Conservation (phyloP, 1,140 invertebrate genomes). For the Cotesia chilonis region DNA sequence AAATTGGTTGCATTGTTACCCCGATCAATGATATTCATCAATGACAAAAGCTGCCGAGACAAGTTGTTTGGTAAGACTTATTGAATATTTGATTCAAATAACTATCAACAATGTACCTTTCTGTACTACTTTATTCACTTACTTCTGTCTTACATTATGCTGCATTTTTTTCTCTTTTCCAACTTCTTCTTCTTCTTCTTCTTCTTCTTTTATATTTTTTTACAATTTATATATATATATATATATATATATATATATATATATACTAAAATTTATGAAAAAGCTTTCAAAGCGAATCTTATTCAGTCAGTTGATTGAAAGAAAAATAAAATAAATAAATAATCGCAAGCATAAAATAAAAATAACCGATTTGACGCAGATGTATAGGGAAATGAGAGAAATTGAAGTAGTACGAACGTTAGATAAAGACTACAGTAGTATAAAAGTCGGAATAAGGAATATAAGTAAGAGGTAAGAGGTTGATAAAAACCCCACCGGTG, state of each 20-base stretch:
- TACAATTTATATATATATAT: not conserved
- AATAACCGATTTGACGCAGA: no score
- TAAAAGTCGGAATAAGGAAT: not conserved
- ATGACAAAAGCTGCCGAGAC: not conserved
- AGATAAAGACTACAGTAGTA: no score
- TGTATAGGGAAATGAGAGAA: no score
- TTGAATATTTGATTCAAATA: constrained; percentile 11
- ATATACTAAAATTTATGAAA: not conserved
- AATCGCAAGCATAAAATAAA: not conserved
- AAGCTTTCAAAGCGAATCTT: constrained; percentile 7
- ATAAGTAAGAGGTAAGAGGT: not conserved
- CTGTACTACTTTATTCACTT: not conserved
- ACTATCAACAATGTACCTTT: constrained; percentile 1
- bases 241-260: not conserved
- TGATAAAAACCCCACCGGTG: no score
- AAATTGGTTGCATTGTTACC: no score
- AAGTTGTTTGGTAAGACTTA: not conserved
- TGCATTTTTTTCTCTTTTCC: not conserved
- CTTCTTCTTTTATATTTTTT: not conserved
- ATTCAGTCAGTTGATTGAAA: not conserved
- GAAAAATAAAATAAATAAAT: not conserved
- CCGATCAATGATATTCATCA: not conserved
- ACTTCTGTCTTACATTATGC: constrained; percentile 2
- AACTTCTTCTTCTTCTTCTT: not conserved
- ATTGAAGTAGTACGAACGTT: no score